These are phyloP conservation scores for Heloderma charlesbogerti DNA, from an alignment of 2,113 vertebrate species.

Conservation along the genomic window DNA sequence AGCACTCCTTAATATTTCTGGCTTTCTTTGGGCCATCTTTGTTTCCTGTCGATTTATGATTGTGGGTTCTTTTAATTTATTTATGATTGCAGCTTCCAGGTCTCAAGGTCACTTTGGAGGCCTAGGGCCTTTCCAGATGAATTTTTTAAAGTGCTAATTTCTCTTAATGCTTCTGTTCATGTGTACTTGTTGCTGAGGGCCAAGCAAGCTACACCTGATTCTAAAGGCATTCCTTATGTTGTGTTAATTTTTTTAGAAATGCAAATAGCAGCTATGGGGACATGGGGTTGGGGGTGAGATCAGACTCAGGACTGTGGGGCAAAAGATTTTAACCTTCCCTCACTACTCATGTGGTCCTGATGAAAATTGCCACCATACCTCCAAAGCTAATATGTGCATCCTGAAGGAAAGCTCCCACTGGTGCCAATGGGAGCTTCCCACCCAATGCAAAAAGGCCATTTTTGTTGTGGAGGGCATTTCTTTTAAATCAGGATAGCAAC, in stretches of 20 bases:
- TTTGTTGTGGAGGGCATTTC: neutral
- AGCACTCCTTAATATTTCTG: neutral
- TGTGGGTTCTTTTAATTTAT: constrained; percentile 12
- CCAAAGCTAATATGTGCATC: neutral
- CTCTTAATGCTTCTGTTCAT: neutral
- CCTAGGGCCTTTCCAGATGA: neutral
- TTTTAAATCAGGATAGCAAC: neutral
- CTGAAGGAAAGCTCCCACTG: neutral
- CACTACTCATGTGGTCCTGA: neutral
- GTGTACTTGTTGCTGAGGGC: neutral
- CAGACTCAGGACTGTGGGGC: neutral
- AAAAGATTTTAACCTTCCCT: neutral
- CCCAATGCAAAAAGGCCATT: neutral
- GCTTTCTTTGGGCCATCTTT: neutral
- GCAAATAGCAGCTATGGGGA: neutral
- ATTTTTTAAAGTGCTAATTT: neutral
- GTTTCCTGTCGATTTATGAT: constrained; percentile 12
- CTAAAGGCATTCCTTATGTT: neutral
- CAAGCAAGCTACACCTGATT: neutral
- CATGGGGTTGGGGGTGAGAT: neutral
- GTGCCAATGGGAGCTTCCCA: neutral
- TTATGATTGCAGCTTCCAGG: neutral
- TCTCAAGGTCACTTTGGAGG: constrained; percentile 20
- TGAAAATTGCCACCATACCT: neutral
- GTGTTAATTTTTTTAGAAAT: neutral